Conservation (phyloP, 2,113 vertebrate genomes). For the Coptodon rendalli region DNA sequence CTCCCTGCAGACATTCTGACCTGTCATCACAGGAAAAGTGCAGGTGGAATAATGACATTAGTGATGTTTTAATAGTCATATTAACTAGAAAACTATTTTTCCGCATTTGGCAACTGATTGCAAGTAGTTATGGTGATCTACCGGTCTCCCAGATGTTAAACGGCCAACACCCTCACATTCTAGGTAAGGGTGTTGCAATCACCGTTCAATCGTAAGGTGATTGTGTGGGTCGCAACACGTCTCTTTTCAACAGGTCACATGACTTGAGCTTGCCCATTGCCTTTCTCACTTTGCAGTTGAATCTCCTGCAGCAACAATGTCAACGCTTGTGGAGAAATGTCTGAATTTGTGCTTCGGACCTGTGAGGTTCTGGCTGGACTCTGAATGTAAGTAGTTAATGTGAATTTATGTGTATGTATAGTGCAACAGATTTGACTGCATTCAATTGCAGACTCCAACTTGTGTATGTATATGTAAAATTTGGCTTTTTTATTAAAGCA, state of each 20-base stretch:
- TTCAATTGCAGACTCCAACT: neutral
- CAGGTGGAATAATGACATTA: neutral
- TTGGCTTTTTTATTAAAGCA: neutral
- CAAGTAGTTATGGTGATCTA: neutral
- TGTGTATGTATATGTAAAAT: neutral
- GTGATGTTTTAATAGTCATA: neutral
- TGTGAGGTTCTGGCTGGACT: neutral
- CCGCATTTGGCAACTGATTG: fast-evolving
- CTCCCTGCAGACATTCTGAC: neutral
- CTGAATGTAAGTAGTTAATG: neutral
- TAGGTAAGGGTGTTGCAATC: neutral
- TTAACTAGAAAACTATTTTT: neutral
- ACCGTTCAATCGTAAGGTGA: neutral
- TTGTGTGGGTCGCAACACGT: neutral
- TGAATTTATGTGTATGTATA: neutral
- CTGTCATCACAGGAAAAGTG: neutral
- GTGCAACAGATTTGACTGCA: neutral
- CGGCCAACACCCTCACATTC: neutral
- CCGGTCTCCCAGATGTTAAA: neutral
- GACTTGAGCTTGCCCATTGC: neutral
- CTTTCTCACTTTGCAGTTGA: neutral
- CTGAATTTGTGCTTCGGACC: neutral
- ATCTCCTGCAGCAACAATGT: neutral
- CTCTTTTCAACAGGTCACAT: neutral
- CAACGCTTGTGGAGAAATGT: neutral